Conservation (phyloP, 2,797 vertebrate genomes). For the Gadopsis bispinosus region DNA sequence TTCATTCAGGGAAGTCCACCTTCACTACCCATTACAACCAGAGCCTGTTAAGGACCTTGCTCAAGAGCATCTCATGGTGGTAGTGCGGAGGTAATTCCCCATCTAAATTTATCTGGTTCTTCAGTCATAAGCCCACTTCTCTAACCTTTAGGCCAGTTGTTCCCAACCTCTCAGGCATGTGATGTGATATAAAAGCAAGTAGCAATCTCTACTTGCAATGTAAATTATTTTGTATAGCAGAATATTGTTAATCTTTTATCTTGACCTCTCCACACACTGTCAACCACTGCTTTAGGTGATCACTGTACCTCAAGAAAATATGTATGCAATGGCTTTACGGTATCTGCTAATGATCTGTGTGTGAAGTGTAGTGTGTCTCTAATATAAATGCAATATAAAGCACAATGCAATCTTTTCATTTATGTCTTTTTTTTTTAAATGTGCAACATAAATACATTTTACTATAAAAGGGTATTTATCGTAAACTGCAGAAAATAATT, state of each 20-base stretch:
- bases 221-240: neutral
- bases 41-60: neutral
- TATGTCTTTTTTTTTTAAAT: neutral
- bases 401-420: neutral
- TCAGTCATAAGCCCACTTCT: neutral
- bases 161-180: neutral
- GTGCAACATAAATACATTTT: neutral
- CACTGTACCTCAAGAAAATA: conserved; percentile 3
- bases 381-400: neutral
- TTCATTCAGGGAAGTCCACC: neutral
- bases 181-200: neutral
- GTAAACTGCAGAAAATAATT: neutral
- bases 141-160: neutral
- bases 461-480: neutral
- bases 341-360: neutral
- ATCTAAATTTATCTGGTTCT: neutral
- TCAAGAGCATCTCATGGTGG: neutral
- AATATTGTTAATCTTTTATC: neutral
- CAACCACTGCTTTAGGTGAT: neutral
- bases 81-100: too few relatives aligned
- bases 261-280: neutral
- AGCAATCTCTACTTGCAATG: neutral
- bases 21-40: neutral
- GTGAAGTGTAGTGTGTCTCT: neutral
- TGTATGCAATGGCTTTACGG: neutral